phyloP scores from a whole-genome alignment of 2,888 invertebrate species.

The Lasioglossum pauxillum region DNA sequence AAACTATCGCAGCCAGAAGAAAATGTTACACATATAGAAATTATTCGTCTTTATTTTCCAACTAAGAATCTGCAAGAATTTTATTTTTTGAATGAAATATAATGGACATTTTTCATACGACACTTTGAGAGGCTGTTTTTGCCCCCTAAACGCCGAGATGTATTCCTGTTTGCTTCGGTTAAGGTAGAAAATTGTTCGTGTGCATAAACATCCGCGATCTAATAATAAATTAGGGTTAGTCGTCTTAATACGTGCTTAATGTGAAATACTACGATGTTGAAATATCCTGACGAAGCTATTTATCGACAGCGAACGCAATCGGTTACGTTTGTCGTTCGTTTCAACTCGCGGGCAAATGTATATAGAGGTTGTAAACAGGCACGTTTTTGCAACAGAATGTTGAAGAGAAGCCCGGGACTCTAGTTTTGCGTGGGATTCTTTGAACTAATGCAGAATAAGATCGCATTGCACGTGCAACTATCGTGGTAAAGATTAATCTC shows the following conservation, averaged over 20 bases:
- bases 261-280: not conserved
- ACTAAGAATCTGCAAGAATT: too few relatives aligned
- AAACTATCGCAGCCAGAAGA: not conserved
- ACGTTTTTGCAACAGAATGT: not conserved
- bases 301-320: not conserved
- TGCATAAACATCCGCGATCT: not conserved
- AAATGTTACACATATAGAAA: not conserved
- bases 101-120: not conserved
- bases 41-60: not conserved
- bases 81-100: too few relatives aligned
- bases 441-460: not conserved
- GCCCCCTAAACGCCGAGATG: not conserved
- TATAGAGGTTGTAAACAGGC: not conserved
- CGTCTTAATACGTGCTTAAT: not conserved
- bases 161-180: not conserved
- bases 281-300: not conserved
- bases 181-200: not conserved
- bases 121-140: not conserved
- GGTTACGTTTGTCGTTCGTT: not conserved
- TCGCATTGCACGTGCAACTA: too few relatives aligned
- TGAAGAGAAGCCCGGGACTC: not conserved
- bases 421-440: not conserved
- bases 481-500: too few relatives aligned
- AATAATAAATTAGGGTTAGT: not conserved
- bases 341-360: not conserved